phyloP scores from a whole-genome alignment of 2,888 invertebrate genomes.

The Acleris sparsana region DNA sequence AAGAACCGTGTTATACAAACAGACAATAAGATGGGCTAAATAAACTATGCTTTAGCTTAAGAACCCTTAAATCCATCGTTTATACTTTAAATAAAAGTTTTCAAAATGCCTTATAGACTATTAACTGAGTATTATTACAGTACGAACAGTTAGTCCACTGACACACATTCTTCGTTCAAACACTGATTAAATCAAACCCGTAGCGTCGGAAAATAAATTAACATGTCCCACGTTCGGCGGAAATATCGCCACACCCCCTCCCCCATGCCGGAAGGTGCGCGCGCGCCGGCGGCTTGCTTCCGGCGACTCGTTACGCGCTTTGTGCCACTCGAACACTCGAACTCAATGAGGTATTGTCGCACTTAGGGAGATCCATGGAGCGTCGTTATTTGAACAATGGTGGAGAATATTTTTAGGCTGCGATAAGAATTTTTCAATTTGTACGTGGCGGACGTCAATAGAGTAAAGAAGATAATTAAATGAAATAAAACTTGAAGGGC shows the following conservation, averaged over 20 bases:
- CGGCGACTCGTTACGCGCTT: conserved; percentile 39
- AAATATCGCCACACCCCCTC: conserved; percentile 36
- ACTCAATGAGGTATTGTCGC: conserved; percentile 34
- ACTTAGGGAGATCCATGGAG: conserved; percentile 32
- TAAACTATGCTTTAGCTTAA: too few species aligned
- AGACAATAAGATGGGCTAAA: too few species aligned
- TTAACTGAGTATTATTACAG: background rate
- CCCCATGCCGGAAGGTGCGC: conserved; percentile 51
- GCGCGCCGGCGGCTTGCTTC: conserved; percentile 51
- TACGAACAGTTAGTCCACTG: background rate
- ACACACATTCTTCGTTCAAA: conserved; percentile 2
- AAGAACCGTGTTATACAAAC: too few species aligned
- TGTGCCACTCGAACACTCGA: conserved; percentile 30
- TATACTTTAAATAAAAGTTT: background rate
- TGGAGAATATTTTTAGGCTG: conserved; percentile 1
- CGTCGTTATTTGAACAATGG: conserved; percentile 17
- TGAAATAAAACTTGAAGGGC: too few species aligned
- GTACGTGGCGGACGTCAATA: too few species aligned
- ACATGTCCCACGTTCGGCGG: conserved; percentile 26
- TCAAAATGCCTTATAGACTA: background rate
- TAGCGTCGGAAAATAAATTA: conserved; percentile 22
- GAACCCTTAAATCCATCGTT: too few species aligned
- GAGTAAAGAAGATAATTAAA: too few species aligned
- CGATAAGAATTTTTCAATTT: too few species aligned
- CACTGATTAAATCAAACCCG: conserved; percentile 10